Evolutionary conservation across 2,888 invertebrate genomes (phyloP).

Genomic region (Pandemis cinnamomeana): DNA sequence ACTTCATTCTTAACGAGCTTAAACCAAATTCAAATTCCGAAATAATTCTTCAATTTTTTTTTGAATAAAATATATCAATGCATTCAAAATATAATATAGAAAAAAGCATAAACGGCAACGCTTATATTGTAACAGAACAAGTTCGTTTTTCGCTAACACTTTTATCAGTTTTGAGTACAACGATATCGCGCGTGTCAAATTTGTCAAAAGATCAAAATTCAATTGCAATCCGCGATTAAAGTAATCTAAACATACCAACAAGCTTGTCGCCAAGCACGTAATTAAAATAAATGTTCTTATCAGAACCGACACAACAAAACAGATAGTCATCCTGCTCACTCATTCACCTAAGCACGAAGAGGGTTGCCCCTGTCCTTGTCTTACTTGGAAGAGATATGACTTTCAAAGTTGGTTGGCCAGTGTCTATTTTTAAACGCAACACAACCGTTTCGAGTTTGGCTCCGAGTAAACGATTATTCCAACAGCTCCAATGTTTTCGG

Average conservation of each 20-base stretch:
- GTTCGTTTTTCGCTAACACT: not conserved
- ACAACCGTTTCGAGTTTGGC: conserved; percentile 30
- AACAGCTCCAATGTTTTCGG: conserved; percentile 7
- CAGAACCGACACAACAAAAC: not conserved
- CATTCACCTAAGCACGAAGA: not conserved
- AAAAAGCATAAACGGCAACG: no score
- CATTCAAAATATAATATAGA: no score
- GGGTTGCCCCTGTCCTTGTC: conserved; percentile 13
- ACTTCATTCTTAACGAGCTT: no score
- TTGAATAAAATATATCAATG: no score
- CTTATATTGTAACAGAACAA: not conserved
- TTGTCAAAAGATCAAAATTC: not conserved
- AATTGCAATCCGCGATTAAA: conserved; percentile 8
- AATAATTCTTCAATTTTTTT: no score
- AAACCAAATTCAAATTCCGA: no score
- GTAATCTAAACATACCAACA: conserved; percentile 24
- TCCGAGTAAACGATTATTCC: not conserved
- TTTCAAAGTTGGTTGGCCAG: conserved; percentile 19
- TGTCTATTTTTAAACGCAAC: conserved; percentile 37
- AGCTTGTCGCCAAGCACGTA: not conserved
- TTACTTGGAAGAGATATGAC: conserved; percentile 1
- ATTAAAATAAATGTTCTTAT: conserved; percentile 20
- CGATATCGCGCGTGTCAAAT: not conserved
- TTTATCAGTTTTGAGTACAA: not conserved
- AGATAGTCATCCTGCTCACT: conserved; percentile 21